phyloP scores from a whole-genome alignment of 2,797 vertebrate genomes.

The Malurus splendens region DNA sequence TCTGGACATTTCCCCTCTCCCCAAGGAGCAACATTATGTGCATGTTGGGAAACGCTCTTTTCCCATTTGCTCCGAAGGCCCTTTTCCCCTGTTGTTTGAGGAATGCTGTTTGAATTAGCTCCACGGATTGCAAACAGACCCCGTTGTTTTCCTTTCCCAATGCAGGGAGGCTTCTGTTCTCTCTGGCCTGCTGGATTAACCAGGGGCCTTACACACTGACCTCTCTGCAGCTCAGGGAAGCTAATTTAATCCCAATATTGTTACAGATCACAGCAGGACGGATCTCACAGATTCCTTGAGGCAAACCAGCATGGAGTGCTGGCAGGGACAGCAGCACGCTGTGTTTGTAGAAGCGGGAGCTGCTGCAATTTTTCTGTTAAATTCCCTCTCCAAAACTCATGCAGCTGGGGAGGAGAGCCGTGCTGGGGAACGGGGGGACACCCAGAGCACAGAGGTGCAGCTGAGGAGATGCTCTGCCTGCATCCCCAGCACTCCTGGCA shows the following conservation, averaged over 20 bases:
- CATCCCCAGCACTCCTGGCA: background rate
- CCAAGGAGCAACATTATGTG: background rate
- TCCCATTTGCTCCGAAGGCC: conserved; percentile 13
- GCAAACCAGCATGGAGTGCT: conserved; percentile 1
- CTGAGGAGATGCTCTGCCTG: background rate
- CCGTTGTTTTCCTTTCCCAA: conserved; percentile 59
- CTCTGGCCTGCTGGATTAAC: conserved; percentile 55
- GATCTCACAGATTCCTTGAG: conserved; percentile 53
- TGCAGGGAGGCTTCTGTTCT: conserved; percentile 58
- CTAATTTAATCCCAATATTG: conserved; percentile 62
- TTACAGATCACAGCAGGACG: conserved; percentile 48
- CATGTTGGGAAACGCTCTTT: conserved; percentile 2
- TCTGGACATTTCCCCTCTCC: background rate
- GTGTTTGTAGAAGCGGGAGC: background rate
- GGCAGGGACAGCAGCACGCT: background rate
- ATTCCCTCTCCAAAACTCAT: background rate
- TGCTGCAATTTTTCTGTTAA: background rate
- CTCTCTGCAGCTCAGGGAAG: conserved; percentile 55
- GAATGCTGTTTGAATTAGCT: conserved; percentile 64
- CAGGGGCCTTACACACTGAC: conserved; percentile 43
- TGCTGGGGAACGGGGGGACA: fast-evolving
- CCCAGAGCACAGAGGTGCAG: background rate
- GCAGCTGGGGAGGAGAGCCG: background rate
- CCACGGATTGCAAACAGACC: conserved; percentile 57
- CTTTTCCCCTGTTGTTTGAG: conserved; percentile 51